Conservation (phyloP, 2,888 invertebrate species). For the Adineta ricciae region DNA sequence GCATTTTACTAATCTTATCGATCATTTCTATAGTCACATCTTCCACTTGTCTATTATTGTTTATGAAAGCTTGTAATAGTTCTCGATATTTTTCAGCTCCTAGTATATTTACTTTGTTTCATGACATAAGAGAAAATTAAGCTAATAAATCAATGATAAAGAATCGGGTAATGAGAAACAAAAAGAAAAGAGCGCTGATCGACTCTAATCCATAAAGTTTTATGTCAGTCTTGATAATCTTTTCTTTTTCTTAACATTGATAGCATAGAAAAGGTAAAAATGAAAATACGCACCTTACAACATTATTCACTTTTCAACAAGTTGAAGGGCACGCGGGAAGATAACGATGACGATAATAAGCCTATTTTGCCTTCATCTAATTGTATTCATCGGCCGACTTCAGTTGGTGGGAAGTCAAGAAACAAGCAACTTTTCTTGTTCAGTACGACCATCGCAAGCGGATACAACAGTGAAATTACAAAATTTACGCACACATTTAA, state of each 20-base stretch:
- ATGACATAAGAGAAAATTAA: background rate
- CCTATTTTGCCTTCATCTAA: background rate
- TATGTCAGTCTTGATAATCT: background rate
- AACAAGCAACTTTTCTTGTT: background rate
- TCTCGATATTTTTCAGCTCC: background rate
- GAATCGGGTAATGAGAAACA: background rate
- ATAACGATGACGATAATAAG: background rate
- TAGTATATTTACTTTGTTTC: background rate
- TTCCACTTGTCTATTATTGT: background rate
- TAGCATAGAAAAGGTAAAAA: background rate
- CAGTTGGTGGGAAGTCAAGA: background rate
- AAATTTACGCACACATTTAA: background rate
- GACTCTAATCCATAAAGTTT: background rate
- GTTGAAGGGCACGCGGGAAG: background rate
- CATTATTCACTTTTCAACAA: background rate
- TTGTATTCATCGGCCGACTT: background rate
- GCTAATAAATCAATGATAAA: background rate
- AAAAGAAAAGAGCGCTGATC: background rate
- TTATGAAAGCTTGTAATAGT: background rate
- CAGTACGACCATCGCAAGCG: background rate
- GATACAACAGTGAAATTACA: background rate
- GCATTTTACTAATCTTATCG: no score
- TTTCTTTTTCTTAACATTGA: no score
- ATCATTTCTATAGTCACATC: background rate
- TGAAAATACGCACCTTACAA: background rate